Conservation (phyloP, 23 tunicate species). For the Styela clava region DNA sequence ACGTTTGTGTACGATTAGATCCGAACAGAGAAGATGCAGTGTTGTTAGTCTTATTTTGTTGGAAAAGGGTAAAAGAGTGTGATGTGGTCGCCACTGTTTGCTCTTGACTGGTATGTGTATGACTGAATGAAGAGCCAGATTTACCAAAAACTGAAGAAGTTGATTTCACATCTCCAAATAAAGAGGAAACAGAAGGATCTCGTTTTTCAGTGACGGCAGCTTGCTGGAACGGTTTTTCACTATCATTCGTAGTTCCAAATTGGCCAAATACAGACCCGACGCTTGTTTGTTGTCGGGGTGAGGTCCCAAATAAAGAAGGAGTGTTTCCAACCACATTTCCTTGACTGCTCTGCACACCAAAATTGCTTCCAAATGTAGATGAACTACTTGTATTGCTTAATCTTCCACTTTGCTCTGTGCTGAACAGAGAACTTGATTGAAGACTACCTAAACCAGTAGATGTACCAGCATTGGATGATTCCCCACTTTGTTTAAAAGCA, state of each 20-base stretch:
- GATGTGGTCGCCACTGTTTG: no score
- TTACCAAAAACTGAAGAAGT: background rate
- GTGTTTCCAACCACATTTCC: background rate
- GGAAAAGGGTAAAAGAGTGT: no score
- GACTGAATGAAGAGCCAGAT: no score
- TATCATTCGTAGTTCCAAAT: no score
- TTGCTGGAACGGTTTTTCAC: no score
- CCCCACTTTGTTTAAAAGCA: background rate
- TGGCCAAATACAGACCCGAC: no score
- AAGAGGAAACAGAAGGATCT: background rate
- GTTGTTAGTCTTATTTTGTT: no score
- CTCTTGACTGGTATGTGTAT: no score
- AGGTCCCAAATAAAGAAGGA: background rate
- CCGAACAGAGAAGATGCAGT: no score
- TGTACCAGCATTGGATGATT: background rate
- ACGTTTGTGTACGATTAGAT: no score
- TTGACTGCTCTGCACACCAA: background rate
- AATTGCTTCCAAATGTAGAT: background rate
- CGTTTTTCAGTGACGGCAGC: no score
- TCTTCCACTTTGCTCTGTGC: background rate
- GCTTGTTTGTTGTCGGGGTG: no score
- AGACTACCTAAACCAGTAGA: background rate
- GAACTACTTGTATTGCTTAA: background rate
- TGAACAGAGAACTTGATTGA: background rate
- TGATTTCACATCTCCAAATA: background rate